Evolutionary conservation across 2,797 vertebrate species (phyloP).

Genomic region (Cryptoblepharus egeriae): DNA sequence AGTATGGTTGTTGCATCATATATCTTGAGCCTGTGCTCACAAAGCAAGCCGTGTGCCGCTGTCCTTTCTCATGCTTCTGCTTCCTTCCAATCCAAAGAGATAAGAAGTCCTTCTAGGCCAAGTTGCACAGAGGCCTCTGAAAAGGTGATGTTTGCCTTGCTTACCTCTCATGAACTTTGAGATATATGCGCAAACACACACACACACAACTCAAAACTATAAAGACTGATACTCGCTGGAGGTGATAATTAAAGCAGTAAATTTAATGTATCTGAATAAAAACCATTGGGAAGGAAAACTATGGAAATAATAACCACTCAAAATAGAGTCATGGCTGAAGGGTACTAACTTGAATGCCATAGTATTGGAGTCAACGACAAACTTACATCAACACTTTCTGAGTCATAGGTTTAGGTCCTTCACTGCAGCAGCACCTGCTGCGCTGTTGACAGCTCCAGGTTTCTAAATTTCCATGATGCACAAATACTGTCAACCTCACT

Average conservation of each 20-base stretch:
- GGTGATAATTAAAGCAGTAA: neutral
- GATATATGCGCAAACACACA: too few species aligned
- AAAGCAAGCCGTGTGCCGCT: too few species aligned
- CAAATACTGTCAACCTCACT: slow-evolving; percentile 50
- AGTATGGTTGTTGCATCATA: too few species aligned
- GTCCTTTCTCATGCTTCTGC: too few species aligned
- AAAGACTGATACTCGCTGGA: neutral
- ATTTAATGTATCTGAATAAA: neutral
- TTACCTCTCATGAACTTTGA: too few species aligned
- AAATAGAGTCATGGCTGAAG: slow-evolving; percentile 31
- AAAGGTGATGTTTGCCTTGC: too few species aligned
- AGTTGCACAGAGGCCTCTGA: too few species aligned
- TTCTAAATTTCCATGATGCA: slow-evolving; percentile 68
- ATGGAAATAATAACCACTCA: slow-evolving; percentile 25
- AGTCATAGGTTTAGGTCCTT: slow-evolving; percentile 46
- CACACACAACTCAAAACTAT: neutral
- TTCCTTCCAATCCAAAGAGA: too few species aligned
- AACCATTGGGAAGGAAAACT: neutral
- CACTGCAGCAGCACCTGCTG: slow-evolving; percentile 64
- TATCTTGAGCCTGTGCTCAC: too few species aligned
- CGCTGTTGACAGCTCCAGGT: slow-evolving; percentile 55
- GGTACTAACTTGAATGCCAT: slow-evolving; percentile 26
- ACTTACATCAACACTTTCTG: neutral
- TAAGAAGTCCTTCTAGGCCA: too few species aligned
- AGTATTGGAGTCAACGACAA: slow-evolving; percentile 23